phyloP scores from a whole-genome alignment of 37 sponge, comb jelly and placozoan genomes.

The Hexactinellida sp. region DNA sequence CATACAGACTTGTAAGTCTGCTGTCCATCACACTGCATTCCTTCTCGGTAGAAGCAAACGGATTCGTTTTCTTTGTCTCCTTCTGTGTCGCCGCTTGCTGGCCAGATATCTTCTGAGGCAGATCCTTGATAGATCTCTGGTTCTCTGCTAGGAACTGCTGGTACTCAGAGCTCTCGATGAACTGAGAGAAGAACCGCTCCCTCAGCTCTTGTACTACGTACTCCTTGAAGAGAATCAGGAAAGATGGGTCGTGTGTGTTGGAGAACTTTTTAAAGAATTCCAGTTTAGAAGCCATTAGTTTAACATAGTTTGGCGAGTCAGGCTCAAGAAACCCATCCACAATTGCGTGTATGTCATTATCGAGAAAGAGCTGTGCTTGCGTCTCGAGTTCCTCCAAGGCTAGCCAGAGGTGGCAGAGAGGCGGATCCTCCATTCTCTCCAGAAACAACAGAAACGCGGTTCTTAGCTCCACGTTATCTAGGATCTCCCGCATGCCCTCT shows the following conservation, averaged over 20 bases:
- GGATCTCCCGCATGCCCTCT: not conserved
- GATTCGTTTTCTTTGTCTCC: not conserved
- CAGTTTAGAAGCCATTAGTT: not conserved
- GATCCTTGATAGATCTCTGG: not conserved
- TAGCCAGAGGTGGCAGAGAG: slow-evolving; percentile 9
- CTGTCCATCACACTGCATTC: slow-evolving; percentile 2
- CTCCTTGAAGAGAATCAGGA: slow-evolving; percentile 5
- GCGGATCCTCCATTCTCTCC: not conserved
- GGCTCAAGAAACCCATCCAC: not conserved
- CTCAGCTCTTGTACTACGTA: not conserved
- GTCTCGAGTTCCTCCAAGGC: not conserved
- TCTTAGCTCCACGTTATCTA: not conserved
- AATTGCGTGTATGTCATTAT: slow-evolving; percentile 5
- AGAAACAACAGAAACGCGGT: not conserved
- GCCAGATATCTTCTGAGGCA: not conserved
- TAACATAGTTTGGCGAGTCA: not conserved
- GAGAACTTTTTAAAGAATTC: not conserved
- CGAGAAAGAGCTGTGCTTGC: not conserved
- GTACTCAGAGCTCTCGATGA: slow-evolving; percentile 3
- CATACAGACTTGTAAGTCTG: not conserved
- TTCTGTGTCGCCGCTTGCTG: not conserved
- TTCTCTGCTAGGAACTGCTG: not conserved
- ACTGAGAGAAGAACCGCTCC: slow-evolving; percentile 1
- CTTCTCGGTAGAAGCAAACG: not conserved
- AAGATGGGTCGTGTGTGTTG: not conserved